Percentiles rank a stretch among this genome's conserved stretches.
These are phyloP conservation scores for Gulo gulo DNA, from an alignment of 2,113 vertebrate genomes.

Conservation along the genomic window DNA sequence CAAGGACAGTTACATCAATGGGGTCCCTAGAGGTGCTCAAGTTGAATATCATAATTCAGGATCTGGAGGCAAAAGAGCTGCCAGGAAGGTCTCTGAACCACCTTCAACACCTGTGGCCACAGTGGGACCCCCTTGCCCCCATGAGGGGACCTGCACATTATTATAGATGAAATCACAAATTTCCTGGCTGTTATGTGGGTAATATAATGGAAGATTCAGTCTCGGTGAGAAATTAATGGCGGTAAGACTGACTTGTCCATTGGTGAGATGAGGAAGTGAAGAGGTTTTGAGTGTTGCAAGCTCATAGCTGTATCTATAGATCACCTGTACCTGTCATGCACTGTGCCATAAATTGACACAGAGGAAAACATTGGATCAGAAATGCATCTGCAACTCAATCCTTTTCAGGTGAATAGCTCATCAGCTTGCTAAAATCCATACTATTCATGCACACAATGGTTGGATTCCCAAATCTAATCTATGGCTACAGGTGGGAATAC, in stretches of 20 bases:
- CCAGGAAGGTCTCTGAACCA: conserved; percentile 74
- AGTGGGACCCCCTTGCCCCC: conserved; percentile 65
- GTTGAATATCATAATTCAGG: conserved; percentile 74
- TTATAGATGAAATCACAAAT: conserved; percentile 93
- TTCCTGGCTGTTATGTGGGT: conserved; percentile 91
- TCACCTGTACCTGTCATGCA: conserved; percentile 93
- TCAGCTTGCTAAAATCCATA: conserved; percentile 96
- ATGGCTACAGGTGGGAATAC: conserved; percentile 96
- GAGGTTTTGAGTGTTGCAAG: conserved; percentile 90
- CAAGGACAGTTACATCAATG: conserved; percentile 80
- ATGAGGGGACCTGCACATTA: conserved; percentile 84
- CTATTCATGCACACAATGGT: conserved; percentile 97
- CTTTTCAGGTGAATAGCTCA: conserved; percentile 94
- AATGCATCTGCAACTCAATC: conserved; percentile 90
- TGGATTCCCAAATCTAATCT: conserved; percentile 97
- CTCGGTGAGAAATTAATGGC: conserved; percentile 91
- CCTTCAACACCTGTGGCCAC: conserved; percentile 72
- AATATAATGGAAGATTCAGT: conserved; percentile 88
- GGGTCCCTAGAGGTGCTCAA: conserved; percentile 78
- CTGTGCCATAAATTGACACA: conserved; percentile 93
- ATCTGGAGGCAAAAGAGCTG: conserved; percentile 69
- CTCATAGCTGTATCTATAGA: conserved; percentile 91
- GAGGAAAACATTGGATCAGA: conserved; percentile 87
- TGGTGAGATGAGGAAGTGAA: conserved; percentile 92
- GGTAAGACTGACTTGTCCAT: conserved; percentile 93